phyloP scores from a whole-genome alignment of 2,113 vertebrate species.

The Tor tambroides region DNA sequence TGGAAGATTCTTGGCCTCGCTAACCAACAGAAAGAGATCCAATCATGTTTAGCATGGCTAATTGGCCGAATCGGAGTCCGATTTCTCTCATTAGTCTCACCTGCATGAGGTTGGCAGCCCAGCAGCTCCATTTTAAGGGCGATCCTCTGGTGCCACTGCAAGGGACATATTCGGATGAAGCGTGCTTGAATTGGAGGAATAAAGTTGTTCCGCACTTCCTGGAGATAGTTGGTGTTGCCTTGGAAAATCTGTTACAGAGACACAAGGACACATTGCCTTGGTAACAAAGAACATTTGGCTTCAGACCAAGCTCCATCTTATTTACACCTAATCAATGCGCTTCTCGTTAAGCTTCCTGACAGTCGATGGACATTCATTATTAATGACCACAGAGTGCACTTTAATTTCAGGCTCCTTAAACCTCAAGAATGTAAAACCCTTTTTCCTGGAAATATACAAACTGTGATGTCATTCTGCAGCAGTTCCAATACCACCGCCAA shows the following conservation, averaged over 20 bases:
- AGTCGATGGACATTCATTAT: conserved; percentile 75
- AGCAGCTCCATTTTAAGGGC: conserved; percentile 94
- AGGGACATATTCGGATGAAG: conserved; percentile 87
- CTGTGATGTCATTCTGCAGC: conserved; percentile 46
- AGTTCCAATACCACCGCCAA: neutral
- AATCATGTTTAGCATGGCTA: neutral
- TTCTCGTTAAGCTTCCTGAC: conserved; percentile 43
- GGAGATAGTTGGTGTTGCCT: conserved; percentile 90
- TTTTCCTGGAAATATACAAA: conserved; percentile 34
- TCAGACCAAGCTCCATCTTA: conserved; percentile 53
- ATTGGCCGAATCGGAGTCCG: neutral
- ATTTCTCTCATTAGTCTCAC: conserved; percentile 66
- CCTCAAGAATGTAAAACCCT: conserved; percentile 23
- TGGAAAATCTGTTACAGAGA: conserved; percentile 85
- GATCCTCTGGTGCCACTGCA: conserved; percentile 91
- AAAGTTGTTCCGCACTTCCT: conserved; percentile 98
- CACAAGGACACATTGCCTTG: conserved; percentile 50
- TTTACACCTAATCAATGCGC: conserved; percentile 57
- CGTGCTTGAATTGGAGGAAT: conserved; percentile 92
- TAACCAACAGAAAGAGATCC: conserved; percentile 53
- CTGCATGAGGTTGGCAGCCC: conserved; percentile 85
- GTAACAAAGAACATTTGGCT: conserved; percentile 56
- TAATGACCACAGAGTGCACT: conserved; percentile 63
- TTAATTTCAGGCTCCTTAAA: conserved; percentile 44
- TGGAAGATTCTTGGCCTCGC: conserved; percentile 62